Evolutionary conservation across 2,113 vertebrate genomes (phyloP), one percentile per base, ranked within the genome.

Genomic region (Grammomys surdaster): DNA sequence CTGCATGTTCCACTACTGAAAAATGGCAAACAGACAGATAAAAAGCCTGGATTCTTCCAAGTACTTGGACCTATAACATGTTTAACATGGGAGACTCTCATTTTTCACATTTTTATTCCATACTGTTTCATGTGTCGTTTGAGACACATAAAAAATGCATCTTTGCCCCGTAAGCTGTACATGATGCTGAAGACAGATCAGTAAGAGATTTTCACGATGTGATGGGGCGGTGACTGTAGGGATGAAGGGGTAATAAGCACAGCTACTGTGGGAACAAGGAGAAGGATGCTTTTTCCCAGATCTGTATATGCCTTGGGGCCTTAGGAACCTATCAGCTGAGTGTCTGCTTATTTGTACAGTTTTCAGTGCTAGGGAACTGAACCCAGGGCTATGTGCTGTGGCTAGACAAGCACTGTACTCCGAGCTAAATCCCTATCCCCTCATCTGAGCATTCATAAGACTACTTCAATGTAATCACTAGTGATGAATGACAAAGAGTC

Each of bases 91-190:
- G 87, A 86, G 40, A 33, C 16, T 75, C 17, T 86, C 9, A 46
- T 95, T 88, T 92, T 97, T 43, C 22, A 88, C 12, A 16, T 96
- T n/a, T 73, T n/a, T 92, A 9, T 77, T 87, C 80, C 75, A 28
- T 89, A 76, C 7, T 31, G 14, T 65, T 48, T 33, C 40, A 48
- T 67, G 40, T 48, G 46, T 93, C 75, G 17, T 60, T 51, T 82
- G n/a, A 84, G 81, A 63, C 13, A 28, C 60, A n/a, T 43, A 84
- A 90, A 73, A 77, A 36, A n/a, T 24, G 89, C 22, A 17, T 60
- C 75, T 89, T 82, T 78, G 36, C 36, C 56, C 1, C 24, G 93
- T 19, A 87, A 63, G 67, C 60, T 94, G 77, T 43, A 13, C 22
- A 7, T 91, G 63, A 46, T 82, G 10, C 82, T 82, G 13, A n/a